Evolutionary conservation across 2,888 invertebrate genomes (phyloP).

Genomic region (Scrobipalpa atriplicella): DNA sequence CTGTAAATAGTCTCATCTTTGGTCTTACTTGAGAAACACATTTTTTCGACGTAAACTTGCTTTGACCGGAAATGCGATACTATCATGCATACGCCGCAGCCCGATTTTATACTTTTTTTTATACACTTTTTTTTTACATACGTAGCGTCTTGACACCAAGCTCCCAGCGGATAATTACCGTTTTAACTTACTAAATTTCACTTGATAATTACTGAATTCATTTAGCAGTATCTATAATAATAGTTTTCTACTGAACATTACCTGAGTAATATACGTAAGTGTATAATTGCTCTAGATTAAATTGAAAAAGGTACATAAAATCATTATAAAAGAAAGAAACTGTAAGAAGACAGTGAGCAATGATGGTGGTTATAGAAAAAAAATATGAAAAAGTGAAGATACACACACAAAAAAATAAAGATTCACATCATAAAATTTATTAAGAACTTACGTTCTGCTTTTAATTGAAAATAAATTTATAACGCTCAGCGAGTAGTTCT

Average conservation of each 20-base stretch:
- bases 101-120: conserved; percentile 50
- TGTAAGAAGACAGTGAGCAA: neutral
- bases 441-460: neutral
- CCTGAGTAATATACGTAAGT: neutral
- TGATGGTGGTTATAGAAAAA: neutral
- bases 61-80: conserved; percentile 76
- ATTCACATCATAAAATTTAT: conserved; percentile 24
- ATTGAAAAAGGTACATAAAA: conserved; percentile 1
- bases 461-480: conserved; percentile 26
- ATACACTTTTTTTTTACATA: conserved; percentile 16
- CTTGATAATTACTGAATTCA: conserved; percentile 28
- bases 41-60: conserved; percentile 64
- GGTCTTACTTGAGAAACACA: conserved; percentile 58
- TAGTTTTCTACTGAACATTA: conserved; percentile 11
- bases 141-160: conserved; percentile 25
- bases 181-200: conserved; percentile 25
- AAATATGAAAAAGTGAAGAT: neutral
- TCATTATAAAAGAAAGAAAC: conserved; percentile 5
- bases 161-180: conserved; percentile 25
- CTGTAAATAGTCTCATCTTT: conserved; percentile 51
- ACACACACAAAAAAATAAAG: neutral
- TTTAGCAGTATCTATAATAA: conserved; percentile 1
- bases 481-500: neutral
- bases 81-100: conserved; percentile 64
- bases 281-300: neutral